phyloP scores from a whole-genome alignment of 2,888 invertebrate genomes.

The Hydriomena furcata region DNA sequence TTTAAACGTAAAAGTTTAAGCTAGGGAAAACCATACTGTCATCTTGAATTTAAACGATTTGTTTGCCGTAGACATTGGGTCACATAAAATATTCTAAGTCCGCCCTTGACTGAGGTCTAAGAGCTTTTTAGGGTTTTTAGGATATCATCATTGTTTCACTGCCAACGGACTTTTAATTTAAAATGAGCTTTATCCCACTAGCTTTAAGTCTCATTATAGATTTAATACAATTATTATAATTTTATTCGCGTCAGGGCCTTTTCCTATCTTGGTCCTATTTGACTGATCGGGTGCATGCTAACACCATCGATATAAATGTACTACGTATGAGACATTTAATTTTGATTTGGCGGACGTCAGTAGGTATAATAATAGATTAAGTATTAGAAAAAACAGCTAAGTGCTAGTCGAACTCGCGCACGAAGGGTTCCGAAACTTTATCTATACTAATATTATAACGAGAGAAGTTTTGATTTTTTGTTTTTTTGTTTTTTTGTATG shows the following conservation, averaged over 20 bases:
- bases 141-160: not conserved
- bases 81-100: slow-evolving; percentile 8
- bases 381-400: too few relatives aligned
- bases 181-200: not conserved
- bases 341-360: too few relatives aligned
- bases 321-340: too few relatives aligned
- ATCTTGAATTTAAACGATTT: slow-evolving; percentile 16
- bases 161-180: not conserved
- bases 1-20: not conserved
- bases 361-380: too few relatives aligned
- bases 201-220: not conserved
- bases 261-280: not conserved
- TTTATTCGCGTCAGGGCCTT: too few relatives aligned
- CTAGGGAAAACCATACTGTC: not conserved
- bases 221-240: not conserved
- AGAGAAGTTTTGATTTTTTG: too few relatives aligned
- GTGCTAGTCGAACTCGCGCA: too few relatives aligned
- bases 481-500: too few relatives aligned
- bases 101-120: slow-evolving; percentile 1
- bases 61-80: slow-evolving; percentile 8
- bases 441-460: too few relatives aligned
- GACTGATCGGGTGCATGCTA: not conserved
- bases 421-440: too few relatives aligned
- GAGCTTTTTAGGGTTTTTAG: not conserved
- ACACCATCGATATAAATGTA: too few relatives aligned